Base-by-base conservation (phyloP, 2,888 invertebrate genomes). In the Orthosia cruda region DNA sequence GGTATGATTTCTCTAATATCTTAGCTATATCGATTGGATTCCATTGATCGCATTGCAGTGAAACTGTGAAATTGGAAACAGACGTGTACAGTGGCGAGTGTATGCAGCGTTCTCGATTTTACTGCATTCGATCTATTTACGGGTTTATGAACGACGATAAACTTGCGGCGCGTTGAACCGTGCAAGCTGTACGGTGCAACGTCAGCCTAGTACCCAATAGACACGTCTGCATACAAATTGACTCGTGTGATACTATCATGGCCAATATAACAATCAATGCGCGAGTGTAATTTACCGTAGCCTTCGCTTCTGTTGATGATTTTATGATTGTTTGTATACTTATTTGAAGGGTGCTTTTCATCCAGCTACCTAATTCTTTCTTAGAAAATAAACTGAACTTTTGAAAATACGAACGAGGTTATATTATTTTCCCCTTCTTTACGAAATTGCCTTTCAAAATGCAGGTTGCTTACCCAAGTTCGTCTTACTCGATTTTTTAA, bases 121-220 rank as follows among this genome's bases (percentile, higher is more conserved):
- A 96, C 95, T 94, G 94, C 94, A 94, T 94, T 95, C 94, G 93
- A 95, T 95, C 95, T 96, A 95, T 95, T 95, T 95, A 95, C 94
- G 91, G 94, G 91, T 94, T 94, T 95, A 95, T 93, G 94, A 94
- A 94, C 89, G 91, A 79, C 93, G 92, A 94, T 95, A 94, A 94
- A 93, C 90, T 91, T 87, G 85, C 81, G 85, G 92, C 92, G 90
- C 93, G 91, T 93, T 93, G 93, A 93, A 93, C 92, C 90, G 86
- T 75, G 61, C 20, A n/a, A n/a, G 32, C 61, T 45, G 61, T 20
- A 20, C 61, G 20, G 61, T 61, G 74, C 80, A 73, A 77, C 81
- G 81, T 84, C 86, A 84, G 87, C 85, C 81, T 83, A 86, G 58
- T 80, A 81, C 87, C 84, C 67, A 72, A 81, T 86, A 84, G 81